A percentile compares a stretch with the other conserved stretches of the same genome.
phyloP scores from a whole-genome alignment of 92 coral and sea anemone genomes.

The Scolanthus callimorphus region DNA sequence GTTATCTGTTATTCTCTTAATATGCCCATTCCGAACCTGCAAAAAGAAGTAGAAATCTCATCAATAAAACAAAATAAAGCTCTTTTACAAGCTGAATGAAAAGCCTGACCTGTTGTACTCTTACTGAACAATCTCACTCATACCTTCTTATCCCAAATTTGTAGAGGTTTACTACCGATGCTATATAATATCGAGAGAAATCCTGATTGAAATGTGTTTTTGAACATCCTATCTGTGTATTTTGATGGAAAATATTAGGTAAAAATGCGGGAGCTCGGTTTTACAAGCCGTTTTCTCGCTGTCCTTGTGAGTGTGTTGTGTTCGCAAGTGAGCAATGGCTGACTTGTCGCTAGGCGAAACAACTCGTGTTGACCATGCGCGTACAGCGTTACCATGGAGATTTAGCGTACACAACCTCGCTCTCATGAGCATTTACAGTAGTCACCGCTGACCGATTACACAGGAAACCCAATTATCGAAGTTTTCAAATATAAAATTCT shows the following conservation, averaged over 20 bases:
- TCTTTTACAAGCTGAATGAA: not conserved
- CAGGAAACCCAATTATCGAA: too few relatives aligned
- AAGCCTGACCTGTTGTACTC: conserved; percentile 11
- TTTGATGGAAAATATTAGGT: not conserved
- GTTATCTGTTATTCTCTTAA: conserved; percentile 96
- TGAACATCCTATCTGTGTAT: conserved; percentile 69
- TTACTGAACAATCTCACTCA: too few relatives aligned
- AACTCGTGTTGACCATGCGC: conserved; percentile 78
- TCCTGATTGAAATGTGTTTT: conserved; percentile 98
- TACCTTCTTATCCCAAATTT: conserved; percentile 99
- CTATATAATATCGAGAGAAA: conserved; percentile 97
- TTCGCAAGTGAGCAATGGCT: conserved; percentile 58
- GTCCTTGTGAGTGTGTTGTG: conserved; percentile 27
- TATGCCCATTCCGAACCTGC: conserved; percentile 96
- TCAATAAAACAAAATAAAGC: not conserved
- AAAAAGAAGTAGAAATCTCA: not conserved
- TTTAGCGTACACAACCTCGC: conserved; percentile 51
- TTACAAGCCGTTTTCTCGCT: not conserved
- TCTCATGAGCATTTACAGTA: conserved; percentile 2
- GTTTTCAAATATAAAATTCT: too few relatives aligned
- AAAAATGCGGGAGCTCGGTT: conserved; percentile 9
- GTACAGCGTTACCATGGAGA: conserved; percentile 42
- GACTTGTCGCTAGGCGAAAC: conserved; percentile 70
- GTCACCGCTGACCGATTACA: conserved; percentile 14
- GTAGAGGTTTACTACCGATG: conserved; percentile 98